These are phyloP conservation scores for Nettapus auritus DNA, from an alignment of 2,113 vertebrate species.

Conservation along the genomic window DNA sequence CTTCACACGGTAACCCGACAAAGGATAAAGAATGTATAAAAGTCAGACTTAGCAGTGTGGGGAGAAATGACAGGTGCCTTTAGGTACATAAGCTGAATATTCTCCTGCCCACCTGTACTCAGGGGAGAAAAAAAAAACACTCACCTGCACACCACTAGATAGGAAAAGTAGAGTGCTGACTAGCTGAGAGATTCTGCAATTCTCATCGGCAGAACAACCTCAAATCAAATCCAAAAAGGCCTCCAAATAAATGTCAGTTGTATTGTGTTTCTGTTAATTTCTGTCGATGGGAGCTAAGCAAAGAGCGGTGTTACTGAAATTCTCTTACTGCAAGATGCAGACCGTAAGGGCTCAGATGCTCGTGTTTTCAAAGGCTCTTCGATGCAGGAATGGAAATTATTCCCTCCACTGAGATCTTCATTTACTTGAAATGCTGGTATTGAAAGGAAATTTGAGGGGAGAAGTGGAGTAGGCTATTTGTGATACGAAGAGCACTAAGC, in stretches of 20 bases:
- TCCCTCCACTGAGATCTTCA: background rate
- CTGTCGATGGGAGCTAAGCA: background rate
- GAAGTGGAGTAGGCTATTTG: background rate
- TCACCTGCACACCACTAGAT: background rate
- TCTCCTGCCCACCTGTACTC: background rate
- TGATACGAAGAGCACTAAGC: background rate
- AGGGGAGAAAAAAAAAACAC: background rate
- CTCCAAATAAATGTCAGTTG: background rate
- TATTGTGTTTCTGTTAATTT: fast-evolving
- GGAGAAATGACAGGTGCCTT: background rate
- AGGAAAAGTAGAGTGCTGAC: background rate
- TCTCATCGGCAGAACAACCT: background rate
- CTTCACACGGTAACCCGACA: background rate
- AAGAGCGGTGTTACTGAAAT: background rate
- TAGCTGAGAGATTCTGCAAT: background rate
- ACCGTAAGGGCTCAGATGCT: background rate
- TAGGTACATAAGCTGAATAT: background rate
- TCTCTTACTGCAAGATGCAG: background rate
- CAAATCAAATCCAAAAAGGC: background rate
- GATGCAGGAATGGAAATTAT: background rate
- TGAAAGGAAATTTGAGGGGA: background rate
- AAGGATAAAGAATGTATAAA: background rate
- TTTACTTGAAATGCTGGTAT: background rate
- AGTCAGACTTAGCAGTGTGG: background rate
- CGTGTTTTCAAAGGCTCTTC: background rate